phyloP scores from a whole-genome alignment of 2,113 vertebrate species.

The Shinisaurus crocodilurus region DNA sequence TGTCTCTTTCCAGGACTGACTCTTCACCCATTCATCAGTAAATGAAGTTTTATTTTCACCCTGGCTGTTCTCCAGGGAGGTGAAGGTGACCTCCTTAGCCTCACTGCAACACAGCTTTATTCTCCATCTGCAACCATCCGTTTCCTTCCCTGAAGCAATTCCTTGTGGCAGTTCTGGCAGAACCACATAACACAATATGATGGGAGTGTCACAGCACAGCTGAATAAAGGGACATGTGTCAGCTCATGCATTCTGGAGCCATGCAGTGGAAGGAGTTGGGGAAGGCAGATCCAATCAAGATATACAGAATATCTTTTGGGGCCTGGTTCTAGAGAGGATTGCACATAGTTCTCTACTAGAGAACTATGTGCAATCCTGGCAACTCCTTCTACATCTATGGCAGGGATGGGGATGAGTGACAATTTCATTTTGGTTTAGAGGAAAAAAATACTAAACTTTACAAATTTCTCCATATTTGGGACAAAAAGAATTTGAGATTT shows the following conservation, averaged over 20 bases:
- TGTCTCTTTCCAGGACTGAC: neutral
- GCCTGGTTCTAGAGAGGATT: neutral
- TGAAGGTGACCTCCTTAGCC: slow-evolving; percentile 7
- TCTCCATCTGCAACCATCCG: neutral
- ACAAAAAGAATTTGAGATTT: too few relatives aligned
- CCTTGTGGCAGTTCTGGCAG: neutral
- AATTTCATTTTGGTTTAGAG: too few relatives aligned
- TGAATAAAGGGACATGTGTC: neutral
- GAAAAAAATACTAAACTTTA: too few relatives aligned
- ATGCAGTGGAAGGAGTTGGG: too few relatives aligned
- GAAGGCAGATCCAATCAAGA: neutral
- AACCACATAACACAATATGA: neutral
- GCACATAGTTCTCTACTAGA: too few relatives aligned
- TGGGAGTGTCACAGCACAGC: neutral
- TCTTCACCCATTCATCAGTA: neutral
- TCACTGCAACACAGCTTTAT: neutral
- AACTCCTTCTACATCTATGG: too few relatives aligned
- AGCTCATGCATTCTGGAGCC: neutral
- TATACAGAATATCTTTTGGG: neutral
- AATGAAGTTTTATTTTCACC: slow-evolving; percentile 9
- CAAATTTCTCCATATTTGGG: too few relatives aligned
- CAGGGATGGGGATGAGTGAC: too few relatives aligned
- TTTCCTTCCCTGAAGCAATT: slow-evolving; percentile 4
- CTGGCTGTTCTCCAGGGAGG: neutral
- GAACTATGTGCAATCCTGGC: neutral